These are phyloP conservation scores for Lutjanus erythropterus DNA, from an alignment of 2,113 vertebrate genomes.

Conservation along the genomic window DNA sequence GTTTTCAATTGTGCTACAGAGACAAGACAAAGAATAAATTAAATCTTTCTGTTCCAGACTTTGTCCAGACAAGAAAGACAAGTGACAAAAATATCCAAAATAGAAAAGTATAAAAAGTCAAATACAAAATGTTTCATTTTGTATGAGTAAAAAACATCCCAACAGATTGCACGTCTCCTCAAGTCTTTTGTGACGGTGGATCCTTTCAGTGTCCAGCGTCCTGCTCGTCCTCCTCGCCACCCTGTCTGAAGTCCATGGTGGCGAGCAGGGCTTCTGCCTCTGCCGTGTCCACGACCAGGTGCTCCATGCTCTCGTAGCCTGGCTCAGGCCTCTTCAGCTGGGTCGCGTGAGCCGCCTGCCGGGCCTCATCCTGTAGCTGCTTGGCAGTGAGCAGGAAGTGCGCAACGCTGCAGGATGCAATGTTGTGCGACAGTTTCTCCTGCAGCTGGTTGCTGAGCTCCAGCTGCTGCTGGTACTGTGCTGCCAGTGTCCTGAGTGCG, in stretches of 20 bases:
- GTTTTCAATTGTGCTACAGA: constrained; percentile 28
- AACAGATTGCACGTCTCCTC: constrained; percentile 24
- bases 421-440: constrained; percentile 86
- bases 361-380: constrained; percentile 81
- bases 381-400: constrained; percentile 87
- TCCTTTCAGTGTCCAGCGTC: neutral
- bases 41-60: neutral
- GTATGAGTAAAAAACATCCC: neutral
- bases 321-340: constrained; percentile 86
- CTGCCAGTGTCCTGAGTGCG: constrained; percentile 81
- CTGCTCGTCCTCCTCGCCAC: constrained; percentile 9
- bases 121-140: constrained; percentile 6
- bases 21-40: neutral
- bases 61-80: neutral
- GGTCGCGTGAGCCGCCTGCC: constrained; percentile 81
- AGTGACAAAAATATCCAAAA: neutral
- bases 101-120: constrained; percentile 51
- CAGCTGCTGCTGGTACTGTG: constrained; percentile 87
- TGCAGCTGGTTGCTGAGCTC: constrained; percentile 86
- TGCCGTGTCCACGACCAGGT: constrained; percentile 86
- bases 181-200: too few species aligned
- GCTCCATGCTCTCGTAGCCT: constrained; percentile 90
- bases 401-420: constrained; percentile 85
- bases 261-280: constrained; percentile 79
- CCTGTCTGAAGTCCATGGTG: constrained; percentile 84